Evolutionary conservation across 1,140 invertebrate species (phyloP), one percentile per base, ranked within the genome.

Genomic region (Drosophila melanica): DNA sequence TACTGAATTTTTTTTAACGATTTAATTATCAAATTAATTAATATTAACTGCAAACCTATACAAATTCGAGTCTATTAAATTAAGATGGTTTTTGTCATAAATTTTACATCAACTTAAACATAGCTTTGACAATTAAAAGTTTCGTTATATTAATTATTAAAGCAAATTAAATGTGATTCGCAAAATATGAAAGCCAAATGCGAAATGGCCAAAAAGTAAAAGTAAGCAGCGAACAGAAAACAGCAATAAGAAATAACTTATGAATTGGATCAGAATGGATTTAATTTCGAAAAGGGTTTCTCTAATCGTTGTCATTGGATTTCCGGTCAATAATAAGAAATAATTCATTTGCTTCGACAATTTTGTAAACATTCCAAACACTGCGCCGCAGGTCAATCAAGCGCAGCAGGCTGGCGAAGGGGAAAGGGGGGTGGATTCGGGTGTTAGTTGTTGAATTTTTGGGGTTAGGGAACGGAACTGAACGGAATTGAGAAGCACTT

Each of bases 261-360:
- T 27, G 27, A n/a, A n/a, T n/a, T n/a, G n/a, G n/a, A n/a, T n/a
- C n/a, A n/a, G n/a, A n/a, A n/a, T n/a, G n/a, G n/a, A n/a, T 27
- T 27, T 5, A 5, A 27, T 27, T 54, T 27, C 33, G 10, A 27
- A 27, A 11, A 11, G 35, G 14, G 12, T 27, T 57, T 23, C 45
- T 63, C 45, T 63, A 62, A 62, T 50, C 59, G 59, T 18, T 39
- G 59, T 8, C n/a, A 50, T 41, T 62, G 58, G 33, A 63, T 27
- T 63, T 69, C 66, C 66, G 66, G 47, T 63, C 66, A 53, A 69
- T 69, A 69, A 53, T 62, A 62, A 69, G 66, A 69, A 69, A 69
- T 69, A 69, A 69, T 69, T 69, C 47, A 69, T 63, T 69, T 63
- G 59, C 66, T 45, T 54, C 16, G 33, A 54, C 58, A 54, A 68